phyloP scores from a whole-genome alignment of 2,797 vertebrate genomes.

The Galagoides demidoff region DNA sequence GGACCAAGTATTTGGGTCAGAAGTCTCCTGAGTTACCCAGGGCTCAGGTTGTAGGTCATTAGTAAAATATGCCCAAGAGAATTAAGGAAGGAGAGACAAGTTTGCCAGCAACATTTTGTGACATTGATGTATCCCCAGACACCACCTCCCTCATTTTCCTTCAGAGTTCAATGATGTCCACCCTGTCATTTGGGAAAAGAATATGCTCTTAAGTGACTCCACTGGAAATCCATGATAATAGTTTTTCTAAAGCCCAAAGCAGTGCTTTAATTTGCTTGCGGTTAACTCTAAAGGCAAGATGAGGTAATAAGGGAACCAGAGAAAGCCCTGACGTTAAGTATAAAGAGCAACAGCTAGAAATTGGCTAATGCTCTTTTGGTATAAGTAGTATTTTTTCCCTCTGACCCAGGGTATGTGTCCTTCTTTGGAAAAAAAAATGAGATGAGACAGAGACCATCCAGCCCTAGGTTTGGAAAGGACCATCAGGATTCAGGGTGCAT shows the following conservation, averaged over 20 bases:
- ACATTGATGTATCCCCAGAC: background rate
- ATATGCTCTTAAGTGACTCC: conserved; percentile 50
- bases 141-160: background rate
- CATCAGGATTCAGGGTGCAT: background rate
- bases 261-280: conserved; percentile 58
- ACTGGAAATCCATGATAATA: conserved; percentile 53
- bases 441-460: background rate
- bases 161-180: background rate
- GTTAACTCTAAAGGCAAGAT: conserved; percentile 70
- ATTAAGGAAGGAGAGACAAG: background rate
- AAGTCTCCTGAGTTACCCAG: background rate
- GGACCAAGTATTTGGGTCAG: background rate
- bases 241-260: conserved; percentile 49
- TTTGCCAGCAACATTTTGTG: background rate
- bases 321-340: conserved; percentile 58
- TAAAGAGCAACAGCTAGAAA: background rate
- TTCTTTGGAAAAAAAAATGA: conserved; percentile 33
- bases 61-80: background rate
- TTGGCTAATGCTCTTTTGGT: background rate
- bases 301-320: conserved; percentile 67
- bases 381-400: background rate
- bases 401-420: background rate
- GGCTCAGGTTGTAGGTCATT: background rate
- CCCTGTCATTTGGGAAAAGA: conserved; percentile 61
- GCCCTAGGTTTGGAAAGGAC: background rate